Evolutionary conservation across 2,797 vertebrate species (phyloP).

Genomic region (Sylvia borin): DNA sequence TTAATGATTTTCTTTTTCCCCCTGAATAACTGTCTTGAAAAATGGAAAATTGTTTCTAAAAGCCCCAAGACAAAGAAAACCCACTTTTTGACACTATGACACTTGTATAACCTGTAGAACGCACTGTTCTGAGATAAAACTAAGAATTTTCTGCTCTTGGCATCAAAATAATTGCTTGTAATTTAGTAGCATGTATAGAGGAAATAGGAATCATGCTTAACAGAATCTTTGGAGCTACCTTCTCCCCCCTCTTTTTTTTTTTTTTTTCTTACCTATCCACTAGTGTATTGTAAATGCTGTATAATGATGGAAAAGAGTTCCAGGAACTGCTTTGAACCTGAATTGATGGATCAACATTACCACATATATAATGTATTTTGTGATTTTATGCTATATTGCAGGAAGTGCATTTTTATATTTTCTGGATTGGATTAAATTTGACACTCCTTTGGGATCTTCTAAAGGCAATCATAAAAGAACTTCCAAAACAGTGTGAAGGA

Average conservation of each 20-base stretch:
- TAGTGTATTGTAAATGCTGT: background rate
- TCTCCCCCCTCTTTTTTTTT: rapidly evolving
- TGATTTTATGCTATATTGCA: background rate
- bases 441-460: background rate
- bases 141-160: background rate
- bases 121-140: background rate
- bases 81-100: background rate
- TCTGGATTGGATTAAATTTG: background rate
- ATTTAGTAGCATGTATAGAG: background rate
- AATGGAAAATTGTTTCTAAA: background rate
- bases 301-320: background rate
- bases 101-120: background rate
- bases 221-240: background rate
- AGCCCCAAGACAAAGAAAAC: background rate
- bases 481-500: background rate
- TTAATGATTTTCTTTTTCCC: background rate
- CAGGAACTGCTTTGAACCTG: background rate
- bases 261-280: background rate
- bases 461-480: background rate
- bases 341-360: background rate
- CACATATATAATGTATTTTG: background rate
- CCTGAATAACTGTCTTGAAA: background rate
- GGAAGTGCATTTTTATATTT: background rate
- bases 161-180: background rate
- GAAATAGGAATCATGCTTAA: background rate